Conservation (phyloP, 2,113 vertebrate species). For the Syrmaticus mikado region DNA sequence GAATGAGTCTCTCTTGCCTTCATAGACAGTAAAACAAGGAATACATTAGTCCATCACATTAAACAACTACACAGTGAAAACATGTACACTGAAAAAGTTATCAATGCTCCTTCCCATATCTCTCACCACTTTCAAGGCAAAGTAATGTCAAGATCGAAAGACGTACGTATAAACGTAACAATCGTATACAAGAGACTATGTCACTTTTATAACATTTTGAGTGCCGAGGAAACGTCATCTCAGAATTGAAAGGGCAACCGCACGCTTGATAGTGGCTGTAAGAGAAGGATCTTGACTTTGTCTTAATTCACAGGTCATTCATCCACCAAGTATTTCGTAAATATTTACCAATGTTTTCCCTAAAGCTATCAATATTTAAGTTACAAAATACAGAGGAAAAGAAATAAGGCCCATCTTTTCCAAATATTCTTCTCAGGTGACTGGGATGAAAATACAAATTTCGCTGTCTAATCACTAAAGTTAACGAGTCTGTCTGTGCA, state of each 20-base stretch:
- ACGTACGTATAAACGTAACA: no score
- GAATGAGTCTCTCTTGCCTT: not conserved
- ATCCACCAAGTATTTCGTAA: no score
- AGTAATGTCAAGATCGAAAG: no score
- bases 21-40: not conserved
- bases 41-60: not conserved
- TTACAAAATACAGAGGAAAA: not conserved
- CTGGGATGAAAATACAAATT: not conserved
- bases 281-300: no score
- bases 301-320: no score
- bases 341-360: not conserved
- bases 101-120: not conserved
- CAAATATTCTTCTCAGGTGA: not conserved
- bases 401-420: not conserved
- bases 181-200: no score
- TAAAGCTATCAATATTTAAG: not conserved
- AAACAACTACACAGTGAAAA: not conserved
- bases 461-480: not conserved
- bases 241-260: no score
- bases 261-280: no score
- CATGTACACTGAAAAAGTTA: not conserved
- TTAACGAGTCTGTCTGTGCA: not conserved
- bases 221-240: no score
- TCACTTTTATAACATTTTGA: no score
- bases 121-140: not conserved